A percentile compares a stretch with the other conserved stretches of the same genome.
These are phyloP conservation scores for Hepsetus odoe DNA, from an alignment of 2,113 vertebrate genomes.

Conservation along the genomic window DNA sequence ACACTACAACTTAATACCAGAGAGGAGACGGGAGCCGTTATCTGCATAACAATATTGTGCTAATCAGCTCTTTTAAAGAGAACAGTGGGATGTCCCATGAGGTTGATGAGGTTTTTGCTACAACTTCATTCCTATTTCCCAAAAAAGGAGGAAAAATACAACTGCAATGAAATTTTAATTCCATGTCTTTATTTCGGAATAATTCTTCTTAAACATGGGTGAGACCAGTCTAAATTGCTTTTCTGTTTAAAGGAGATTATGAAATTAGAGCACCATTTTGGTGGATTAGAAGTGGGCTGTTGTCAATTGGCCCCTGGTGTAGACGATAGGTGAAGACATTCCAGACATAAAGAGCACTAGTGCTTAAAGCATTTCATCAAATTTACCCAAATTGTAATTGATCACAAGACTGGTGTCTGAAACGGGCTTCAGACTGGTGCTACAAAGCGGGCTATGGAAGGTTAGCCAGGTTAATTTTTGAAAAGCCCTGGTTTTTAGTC, in stretches of 20 bases:
- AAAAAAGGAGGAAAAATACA: slow-evolving; percentile 5
- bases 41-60: slow-evolving; percentile 47
- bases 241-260: slow-evolving; percentile 54
- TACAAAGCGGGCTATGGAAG: too few relatives aligned
- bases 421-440: too few relatives aligned
- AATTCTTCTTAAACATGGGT: slow-evolving; percentile 32
- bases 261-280: slow-evolving; percentile 53
- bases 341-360: too few relatives aligned
- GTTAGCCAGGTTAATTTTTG: too few relatives aligned
- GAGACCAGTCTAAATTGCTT: slow-evolving; percentile 45
- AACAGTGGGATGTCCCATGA: slow-evolving; percentile 22
- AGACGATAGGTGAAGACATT: slow-evolving; percentile 7
- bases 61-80: slow-evolving; percentile 48
- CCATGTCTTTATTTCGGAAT: slow-evolving; percentile 45
- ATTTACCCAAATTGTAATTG: too few relatives aligned
- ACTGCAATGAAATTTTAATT: slow-evolving; percentile 37
- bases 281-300: slow-evolving; percentile 42
- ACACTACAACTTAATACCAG: slow-evolving; percentile 29
- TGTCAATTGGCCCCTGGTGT: slow-evolving; percentile 22
- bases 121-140: slow-evolving; percentile 17
- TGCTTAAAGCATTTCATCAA: too few relatives aligned
- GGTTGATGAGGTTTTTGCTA: slow-evolving; percentile 30
- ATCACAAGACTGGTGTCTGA: too few relatives aligned
- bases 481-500: too few relatives aligned
- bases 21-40: slow-evolving; percentile 40